Conservation (phyloP, 2,888 invertebrate species). For the Allygus modestus region DNA sequence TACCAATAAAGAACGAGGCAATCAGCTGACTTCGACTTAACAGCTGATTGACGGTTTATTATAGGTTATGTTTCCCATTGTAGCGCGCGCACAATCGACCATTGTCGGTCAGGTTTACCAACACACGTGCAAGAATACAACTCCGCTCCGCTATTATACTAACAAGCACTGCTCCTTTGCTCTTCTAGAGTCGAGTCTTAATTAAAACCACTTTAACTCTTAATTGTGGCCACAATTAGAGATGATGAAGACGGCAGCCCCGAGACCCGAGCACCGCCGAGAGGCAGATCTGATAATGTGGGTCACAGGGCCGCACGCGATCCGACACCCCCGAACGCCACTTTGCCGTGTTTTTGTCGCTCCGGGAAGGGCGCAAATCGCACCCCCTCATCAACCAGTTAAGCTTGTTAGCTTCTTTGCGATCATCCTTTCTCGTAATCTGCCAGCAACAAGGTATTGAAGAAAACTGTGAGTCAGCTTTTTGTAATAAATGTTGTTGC, state of each 20-base stretch:
- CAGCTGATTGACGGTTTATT: constrained; percentile 53
- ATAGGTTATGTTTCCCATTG: constrained; percentile 59
- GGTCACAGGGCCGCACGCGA: constrained; percentile 33
- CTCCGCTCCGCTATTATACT: constrained; percentile 20
- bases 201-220: constrained; percentile 60
- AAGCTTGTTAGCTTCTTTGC: constrained; percentile 34
- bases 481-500: background rate
- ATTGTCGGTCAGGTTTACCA: constrained; percentile 51
- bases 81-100: constrained; percentile 56
- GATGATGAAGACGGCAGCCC: constrained; percentile 54
- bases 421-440: background rate
- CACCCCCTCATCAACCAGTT: constrained; percentile 50
- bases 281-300: constrained; percentile 43
- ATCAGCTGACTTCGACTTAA: constrained; percentile 27
- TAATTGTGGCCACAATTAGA: constrained; percentile 60
- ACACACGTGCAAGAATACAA: constrained; percentile 28
- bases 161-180: constrained; percentile 43
- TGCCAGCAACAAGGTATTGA: background rate
- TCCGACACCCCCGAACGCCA: constrained; percentile 1
- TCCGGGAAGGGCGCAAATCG: constrained; percentile 49
- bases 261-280: constrained; percentile 31
- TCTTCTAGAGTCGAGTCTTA: constrained; percentile 46
- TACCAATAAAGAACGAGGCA: constrained; percentile 44
- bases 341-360: background rate
- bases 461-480: background rate